A percentile compares a stretch with the other conserved stretches of the same genome.
Conservation (phyloP, 2,888 invertebrate species). For the Orthosia gracilis region DNA sequence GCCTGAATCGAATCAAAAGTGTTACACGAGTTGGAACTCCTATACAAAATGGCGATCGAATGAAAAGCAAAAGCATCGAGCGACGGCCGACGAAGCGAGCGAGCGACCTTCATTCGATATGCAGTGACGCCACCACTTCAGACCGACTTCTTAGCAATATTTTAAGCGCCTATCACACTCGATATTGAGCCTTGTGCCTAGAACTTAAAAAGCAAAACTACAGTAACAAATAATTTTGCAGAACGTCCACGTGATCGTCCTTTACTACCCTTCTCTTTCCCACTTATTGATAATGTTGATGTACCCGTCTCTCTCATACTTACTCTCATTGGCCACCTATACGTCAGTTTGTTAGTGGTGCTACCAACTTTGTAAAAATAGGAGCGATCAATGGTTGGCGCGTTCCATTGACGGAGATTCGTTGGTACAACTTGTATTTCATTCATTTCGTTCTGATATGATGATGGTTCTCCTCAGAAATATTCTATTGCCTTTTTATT, state of each 20-base stretch:
- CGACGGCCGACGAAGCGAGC: constrained; percentile 66
- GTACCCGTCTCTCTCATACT: constrained; percentile 50
- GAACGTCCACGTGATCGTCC: constrained; percentile 42
- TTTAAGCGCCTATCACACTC: background rate
- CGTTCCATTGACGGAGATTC: constrained; percentile 57
- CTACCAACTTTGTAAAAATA: constrained; percentile 63
- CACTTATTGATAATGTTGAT: background rate
- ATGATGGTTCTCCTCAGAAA: background rate
- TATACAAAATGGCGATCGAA: constrained; percentile 82
- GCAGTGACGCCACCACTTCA: constrained; percentile 54
- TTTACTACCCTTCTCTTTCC: constrained; percentile 43
- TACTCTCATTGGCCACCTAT: constrained; percentile 28
- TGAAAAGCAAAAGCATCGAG: constrained; percentile 70
- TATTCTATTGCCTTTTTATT: background rate
- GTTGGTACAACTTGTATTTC: constrained; percentile 41
- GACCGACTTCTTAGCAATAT: constrained; percentile 30
- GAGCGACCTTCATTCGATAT: constrained; percentile 76
- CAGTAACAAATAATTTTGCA: background rate
- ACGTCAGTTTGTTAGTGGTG: constrained; percentile 48
- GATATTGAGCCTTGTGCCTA: background rate
- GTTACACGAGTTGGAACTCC: constrained; percentile 74
- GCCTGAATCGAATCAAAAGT: constrained; percentile 83
- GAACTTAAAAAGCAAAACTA: fast-evolving
- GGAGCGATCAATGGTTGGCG: constrained; percentile 52
- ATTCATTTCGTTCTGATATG: constrained; percentile 31